Evolutionary conservation across 2,888 invertebrate genomes (phyloP).

Genomic region (Pheosia gnoma): DNA sequence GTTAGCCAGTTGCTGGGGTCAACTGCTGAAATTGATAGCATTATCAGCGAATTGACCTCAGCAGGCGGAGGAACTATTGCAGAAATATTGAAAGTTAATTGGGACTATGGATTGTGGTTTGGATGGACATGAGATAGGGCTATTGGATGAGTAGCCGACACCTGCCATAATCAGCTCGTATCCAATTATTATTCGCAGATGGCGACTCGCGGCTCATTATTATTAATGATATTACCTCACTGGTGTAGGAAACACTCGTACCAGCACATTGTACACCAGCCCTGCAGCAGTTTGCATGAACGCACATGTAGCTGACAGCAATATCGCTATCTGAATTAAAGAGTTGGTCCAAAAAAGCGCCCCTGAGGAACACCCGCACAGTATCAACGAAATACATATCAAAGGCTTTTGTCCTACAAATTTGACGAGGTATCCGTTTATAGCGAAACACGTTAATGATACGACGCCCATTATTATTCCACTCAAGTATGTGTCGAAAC

Average conservation of each 20-base stretch:
- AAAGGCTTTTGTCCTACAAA: conserved; percentile 50
- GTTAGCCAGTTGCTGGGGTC: too few species aligned
- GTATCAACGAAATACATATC: conserved; percentile 42
- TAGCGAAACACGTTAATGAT: conserved; percentile 43
- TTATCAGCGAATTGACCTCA: too few species aligned
- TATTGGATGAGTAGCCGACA: too few species aligned
- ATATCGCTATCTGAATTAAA: conserved; percentile 50
- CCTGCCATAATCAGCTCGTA: too few species aligned
- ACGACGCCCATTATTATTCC: conserved; percentile 51
- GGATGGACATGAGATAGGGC: too few species aligned
- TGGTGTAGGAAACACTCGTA: conserved; percentile 59
- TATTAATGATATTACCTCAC: conserved; percentile 43
- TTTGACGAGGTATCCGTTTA: conserved; percentile 46
- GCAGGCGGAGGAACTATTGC: too few species aligned
- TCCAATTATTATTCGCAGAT: too few species aligned
- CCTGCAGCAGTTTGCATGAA: conserved; percentile 54
- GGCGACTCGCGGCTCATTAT: too few species aligned
- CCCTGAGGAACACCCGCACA: conserved; percentile 44
- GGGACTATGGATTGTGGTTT: too few species aligned
- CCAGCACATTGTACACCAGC: conserved; percentile 52
- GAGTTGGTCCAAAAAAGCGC: conserved; percentile 54
- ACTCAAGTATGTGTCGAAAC: conserved; percentile 54
- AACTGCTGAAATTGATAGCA: too few species aligned
- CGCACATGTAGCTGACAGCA: conserved; percentile 53
- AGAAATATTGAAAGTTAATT: too few species aligned